These are phyloP conservation scores for Platysteira castanea DNA, from an alignment of 2,113 vertebrate species.

Conservation along the genomic window DNA sequence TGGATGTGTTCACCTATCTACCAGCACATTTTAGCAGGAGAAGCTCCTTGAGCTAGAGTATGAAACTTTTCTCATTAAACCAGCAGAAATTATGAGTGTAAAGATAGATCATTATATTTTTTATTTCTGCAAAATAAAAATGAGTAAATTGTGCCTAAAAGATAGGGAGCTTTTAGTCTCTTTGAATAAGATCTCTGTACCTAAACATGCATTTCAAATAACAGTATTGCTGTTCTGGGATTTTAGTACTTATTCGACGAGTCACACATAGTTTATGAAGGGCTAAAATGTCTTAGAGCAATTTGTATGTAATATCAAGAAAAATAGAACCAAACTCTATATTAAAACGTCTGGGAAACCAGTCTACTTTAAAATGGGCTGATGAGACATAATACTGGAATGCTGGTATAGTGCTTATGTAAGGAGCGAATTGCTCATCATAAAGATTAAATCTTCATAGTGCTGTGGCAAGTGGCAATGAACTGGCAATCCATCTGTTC, in stretches of 20 bases:
- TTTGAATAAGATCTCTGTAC: background rate
- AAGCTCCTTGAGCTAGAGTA: background rate
- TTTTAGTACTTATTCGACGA: background rate
- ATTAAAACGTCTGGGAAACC: background rate
- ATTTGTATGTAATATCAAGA: background rate
- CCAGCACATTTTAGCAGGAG: background rate
- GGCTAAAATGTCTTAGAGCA: background rate
- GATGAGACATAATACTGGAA: slow-evolving; percentile 12
- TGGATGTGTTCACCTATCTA: background rate
- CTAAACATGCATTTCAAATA: background rate
- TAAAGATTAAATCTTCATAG: slow-evolving; percentile 62
- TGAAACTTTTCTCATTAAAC: background rate
- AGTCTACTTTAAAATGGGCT: background rate
- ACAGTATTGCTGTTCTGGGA: background rate
- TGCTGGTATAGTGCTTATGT: background rate
- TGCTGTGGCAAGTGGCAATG: slow-evolving; percentile 39
- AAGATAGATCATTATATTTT: background rate
- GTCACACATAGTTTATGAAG: background rate
- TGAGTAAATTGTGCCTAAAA: background rate
- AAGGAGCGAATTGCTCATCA: slow-evolving; percentile 21
- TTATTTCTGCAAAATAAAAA: background rate
- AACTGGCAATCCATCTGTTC: slow-evolving; percentile 48
- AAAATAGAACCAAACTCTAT: background rate
- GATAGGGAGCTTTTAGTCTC: background rate
- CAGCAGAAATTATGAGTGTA: background rate